Conservation (phyloP, 2,113 vertebrate species). For the Mobula birostris region DNA sequence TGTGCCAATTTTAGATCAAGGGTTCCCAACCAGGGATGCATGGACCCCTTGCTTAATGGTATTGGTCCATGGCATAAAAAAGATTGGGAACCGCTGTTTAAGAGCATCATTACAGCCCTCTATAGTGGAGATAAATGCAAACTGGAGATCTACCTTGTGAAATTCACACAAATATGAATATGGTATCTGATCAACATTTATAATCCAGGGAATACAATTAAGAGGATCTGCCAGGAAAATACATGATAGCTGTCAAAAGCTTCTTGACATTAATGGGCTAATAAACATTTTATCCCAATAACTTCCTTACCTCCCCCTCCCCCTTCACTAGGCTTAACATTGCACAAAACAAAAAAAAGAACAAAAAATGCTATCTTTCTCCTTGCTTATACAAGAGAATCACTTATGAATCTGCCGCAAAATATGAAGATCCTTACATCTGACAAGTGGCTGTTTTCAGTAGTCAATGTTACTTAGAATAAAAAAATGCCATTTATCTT, state of each 20-base stretch:
- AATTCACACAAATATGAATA: not conserved
- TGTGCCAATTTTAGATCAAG: not conserved
- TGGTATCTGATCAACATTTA: too few relatives aligned
- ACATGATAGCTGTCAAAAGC: too few relatives aligned
- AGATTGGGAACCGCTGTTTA: too few relatives aligned
- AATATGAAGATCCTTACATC: not conserved
- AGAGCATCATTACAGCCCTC: not conserved
- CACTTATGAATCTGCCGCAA: not conserved
- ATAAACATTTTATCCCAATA: not conserved
- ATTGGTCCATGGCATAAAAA: too few relatives aligned
- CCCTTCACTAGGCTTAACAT: not conserved
- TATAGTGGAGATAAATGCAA: not conserved
- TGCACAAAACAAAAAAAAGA: not conserved
- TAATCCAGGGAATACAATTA: not conserved
- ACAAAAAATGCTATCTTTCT: not conserved
- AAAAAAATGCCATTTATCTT: constrained; percentile 14
- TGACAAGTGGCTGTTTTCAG: constrained; percentile 13
- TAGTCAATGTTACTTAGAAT: constrained; percentile 4
- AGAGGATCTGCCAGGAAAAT: not conserved
- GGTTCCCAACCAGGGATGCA: too few relatives aligned
- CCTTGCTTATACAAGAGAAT: not conserved
- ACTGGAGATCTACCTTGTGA: not conserved
- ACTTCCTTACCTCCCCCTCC: too few relatives aligned
- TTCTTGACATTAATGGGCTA: not conserved
- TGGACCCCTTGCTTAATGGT: too few relatives aligned